Evolutionary conservation across 2,888 invertebrate genomes (phyloP), one percentile per base, ranked within the genome.

Genomic region (Hetaerina titia): DNA sequence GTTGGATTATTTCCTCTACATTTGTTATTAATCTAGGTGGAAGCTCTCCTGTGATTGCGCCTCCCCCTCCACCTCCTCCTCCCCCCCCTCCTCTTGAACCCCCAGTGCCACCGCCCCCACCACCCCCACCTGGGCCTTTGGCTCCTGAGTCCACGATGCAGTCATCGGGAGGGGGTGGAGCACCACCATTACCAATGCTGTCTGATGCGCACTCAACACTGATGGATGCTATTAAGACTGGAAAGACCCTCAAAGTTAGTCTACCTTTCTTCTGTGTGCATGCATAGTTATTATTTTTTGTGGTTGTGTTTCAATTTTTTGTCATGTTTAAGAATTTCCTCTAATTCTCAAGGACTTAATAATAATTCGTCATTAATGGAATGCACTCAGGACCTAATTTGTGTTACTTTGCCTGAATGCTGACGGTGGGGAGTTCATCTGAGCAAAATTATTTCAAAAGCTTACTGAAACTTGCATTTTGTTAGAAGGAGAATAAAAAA

Each of bases 141-240:
- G 96, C 96, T 56, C 95, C 96, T 22, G 81, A 81, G 8, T 45
- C 45, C 45, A 96, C 96, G 22, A 95, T 95, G 31, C 95, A 95
- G 25, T 95, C 95, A 17, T 95, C 96, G 56, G 95, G 69, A n/a
- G 45, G 22, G 0, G 57, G 69, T 4, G 57, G 94, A 6, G 95
- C 94, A 1, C 95, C 90, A n/a, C 88, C 96, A 95, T 95, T 96
- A 89, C 95, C 96, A 94, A 96, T 96, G 96, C 96, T 96, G 63
- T 95, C 97, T 13, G 98, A 98, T 96, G 96, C 97, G 6, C 97
- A 98, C 95, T 97, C 98, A 95, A 98, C 98, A 94, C 97, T 99
- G 90, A 98, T 99, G 98, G 98, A 98, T 96, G 98, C 98, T 96
- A 99, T 99, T 96, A 97, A 98, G 96, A 97, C 97, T 96, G 99